These are phyloP conservation scores for Chesias legatella DNA, from an alignment of 2,888 invertebrate genomes.

Conservation along the genomic window DNA sequence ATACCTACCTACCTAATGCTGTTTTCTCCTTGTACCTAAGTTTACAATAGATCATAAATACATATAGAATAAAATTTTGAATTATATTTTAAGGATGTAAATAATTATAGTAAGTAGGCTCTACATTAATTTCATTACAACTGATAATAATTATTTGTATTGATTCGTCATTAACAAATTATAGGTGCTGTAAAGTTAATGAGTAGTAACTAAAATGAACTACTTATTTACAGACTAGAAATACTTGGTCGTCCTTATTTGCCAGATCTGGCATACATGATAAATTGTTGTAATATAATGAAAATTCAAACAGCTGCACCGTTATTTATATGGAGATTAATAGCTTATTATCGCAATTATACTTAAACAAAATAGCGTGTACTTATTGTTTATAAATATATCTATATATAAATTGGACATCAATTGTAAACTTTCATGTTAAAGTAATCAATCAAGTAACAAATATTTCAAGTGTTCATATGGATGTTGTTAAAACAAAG, in stretches of 20 bases:
- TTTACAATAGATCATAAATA: conserved; percentile 37
- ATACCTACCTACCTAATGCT: conserved; percentile 37
- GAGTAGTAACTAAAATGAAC: conserved; percentile 9
- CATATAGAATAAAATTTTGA: conserved; percentile 41
- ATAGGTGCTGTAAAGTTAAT: conserved; percentile 23
- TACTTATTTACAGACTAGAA: conserved; percentile 3
- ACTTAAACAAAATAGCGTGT: conserved; percentile 14
- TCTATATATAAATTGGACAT: conserved; percentile 38
- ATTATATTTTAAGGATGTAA: conserved; percentile 64
- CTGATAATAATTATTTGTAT: conserved; percentile 19
- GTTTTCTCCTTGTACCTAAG: conserved; percentile 49
- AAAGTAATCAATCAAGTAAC: conserved; percentile 17
- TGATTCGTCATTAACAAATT: conserved; percentile 16
- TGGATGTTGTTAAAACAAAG: conserved; percentile 11
- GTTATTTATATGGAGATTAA: conserved; percentile 3
- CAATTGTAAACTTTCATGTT: conserved; percentile 40
- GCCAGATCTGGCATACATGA: conserved; percentile 5
- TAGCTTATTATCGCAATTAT: conserved; percentile 24
- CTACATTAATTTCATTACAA: conserved; percentile 19
- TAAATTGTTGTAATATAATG: conserved; percentile 9
- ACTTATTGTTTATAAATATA: conserved; percentile 35
- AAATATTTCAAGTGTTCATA: conserved; percentile 18
- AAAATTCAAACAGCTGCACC: conserved; percentile 2
- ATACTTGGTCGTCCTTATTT: conserved; percentile 12
- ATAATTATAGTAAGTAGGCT: conserved; percentile 42